Percentiles rank a stretch among this genome's conserved stretches.
phyloP scores from a whole-genome alignment of 2,113 vertebrate species.

The Gallinago jamesoni region DNA sequence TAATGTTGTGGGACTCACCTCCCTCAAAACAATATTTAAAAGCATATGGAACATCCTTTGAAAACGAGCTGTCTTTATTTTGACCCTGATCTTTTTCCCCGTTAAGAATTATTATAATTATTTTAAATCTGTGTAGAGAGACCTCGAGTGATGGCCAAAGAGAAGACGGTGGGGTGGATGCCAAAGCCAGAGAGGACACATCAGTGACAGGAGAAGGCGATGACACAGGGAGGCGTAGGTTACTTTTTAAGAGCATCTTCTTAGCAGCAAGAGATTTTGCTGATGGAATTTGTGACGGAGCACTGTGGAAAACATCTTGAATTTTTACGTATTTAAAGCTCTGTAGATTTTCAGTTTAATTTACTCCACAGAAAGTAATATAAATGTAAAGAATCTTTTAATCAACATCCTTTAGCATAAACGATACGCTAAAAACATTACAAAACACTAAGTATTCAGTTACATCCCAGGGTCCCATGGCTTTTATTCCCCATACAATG shows the following conservation, averaged over 20 bases:
- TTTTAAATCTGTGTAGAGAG: not conserved
- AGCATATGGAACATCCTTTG: not conserved
- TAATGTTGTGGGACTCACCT: not conserved
- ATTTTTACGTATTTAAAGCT: not conserved
- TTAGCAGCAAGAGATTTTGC: not conserved
- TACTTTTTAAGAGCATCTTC: not conserved
- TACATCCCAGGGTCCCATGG: conserved; percentile 5
- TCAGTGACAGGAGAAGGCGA: not conserved
- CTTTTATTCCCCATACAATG: not conserved
- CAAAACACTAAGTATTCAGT: conserved; percentile 14
- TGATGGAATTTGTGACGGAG: not conserved
- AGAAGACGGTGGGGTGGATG: not conserved
- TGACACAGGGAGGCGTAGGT: not conserved
- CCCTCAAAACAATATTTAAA: not conserved
- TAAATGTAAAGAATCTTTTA: not conserved
- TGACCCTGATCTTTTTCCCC: not conserved
- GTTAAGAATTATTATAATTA: not conserved
- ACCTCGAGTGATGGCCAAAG: not conserved
- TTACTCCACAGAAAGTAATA: not conserved
- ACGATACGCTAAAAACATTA: not conserved
- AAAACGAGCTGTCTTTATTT: not conserved
- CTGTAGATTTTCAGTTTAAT: not conserved
- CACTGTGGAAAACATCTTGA: not conserved
- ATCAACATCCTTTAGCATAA: not conserved
- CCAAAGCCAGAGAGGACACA: not conserved